Evolutionary conservation across 30 jellyfish, hydroid and myxozoan genomes (phyloP), one percentile per base, ranked within the genome.

Genomic region (Hydractinia echinata): DNA sequence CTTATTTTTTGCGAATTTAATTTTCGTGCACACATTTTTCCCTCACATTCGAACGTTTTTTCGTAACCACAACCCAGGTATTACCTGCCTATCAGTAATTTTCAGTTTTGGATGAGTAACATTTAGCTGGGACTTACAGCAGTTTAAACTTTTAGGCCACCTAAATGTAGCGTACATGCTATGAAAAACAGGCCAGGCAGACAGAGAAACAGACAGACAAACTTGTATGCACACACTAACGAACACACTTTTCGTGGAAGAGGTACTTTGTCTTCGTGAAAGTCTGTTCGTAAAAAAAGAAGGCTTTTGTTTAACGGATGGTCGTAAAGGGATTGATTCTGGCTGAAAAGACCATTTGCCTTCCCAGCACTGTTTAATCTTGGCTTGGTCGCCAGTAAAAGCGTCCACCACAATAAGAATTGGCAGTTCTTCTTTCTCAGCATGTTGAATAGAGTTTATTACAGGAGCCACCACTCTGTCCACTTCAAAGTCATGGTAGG

Each of bases 371-470:
- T 76, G 81, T 66, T 87, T 93, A n/a, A 93, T 87, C 48, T 83
- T 72, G 7, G 89, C 94, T 76, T 49, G 68, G 54, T 87, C 99
- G 16, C 95, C 96, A 9, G 99, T 93, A 60, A 93, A 93, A 9
- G 99, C 13, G 99, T 93, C 99, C 99, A 93, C 99, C 99, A 93
- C 50, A 93, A n/a, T 61, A 93, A 51, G 10, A 93, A 83, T n/a
- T 55, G 99, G 99, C 48, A 93, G 80, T n/a, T 77, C 81, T 44
- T 93, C 54, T n/a, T 78, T 15, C 8, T 76, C 62, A 11, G 99
- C 94, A 81, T 93, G 73, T 30, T 84, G 82, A 30, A 18, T 67
- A 9, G 95, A 84, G 54, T 84, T 56, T 52, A 53, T 73, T 8
- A 84, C 50, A 13, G 83, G 91, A 48, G 90, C 54, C 19, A 44